phyloP scores from a whole-genome alignment of 2,113 vertebrate genomes.

The Galemys pyrenaicus region DNA sequence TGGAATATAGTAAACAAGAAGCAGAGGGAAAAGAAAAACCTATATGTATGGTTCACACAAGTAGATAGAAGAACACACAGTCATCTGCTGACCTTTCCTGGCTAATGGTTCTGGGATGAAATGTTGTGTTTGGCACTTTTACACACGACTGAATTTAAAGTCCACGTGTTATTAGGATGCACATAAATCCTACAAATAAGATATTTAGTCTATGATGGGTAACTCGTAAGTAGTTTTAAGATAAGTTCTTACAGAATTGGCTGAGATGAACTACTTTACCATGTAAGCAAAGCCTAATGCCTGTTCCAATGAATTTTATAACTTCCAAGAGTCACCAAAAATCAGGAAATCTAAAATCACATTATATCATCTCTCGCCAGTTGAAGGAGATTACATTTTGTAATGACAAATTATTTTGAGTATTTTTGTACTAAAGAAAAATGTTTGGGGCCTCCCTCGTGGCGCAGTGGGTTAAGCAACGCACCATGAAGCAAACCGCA shows the following conservation, averaged over 20 bases:
- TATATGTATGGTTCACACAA: conserved; percentile 31
- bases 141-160: conserved; percentile 37
- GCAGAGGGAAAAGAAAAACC: not conserved
- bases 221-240: conserved; percentile 53
- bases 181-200: conserved; percentile 58
- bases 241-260: not conserved
- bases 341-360: conserved; percentile 2
- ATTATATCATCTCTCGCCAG: not conserved
- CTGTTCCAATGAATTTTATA: conserved; percentile 66
- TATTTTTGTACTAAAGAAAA: conserved; percentile 29
- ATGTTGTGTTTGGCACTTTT: conserved; percentile 24
- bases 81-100: conserved; percentile 71
- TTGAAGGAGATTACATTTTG: not conserved
- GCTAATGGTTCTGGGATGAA: conserved; percentile 46
- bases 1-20: conserved; percentile 73
- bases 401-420: conserved; percentile 24
- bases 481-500: too few relatives aligned
- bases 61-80: conserved; percentile 74
- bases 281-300: conserved; percentile 25
- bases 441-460: too few relatives aligned
- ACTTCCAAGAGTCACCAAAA: conserved; percentile 72
- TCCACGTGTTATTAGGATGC: conserved; percentile 18
- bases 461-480: too few relatives aligned
- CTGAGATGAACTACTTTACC: conserved; percentile 26
- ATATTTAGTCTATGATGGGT: conserved; percentile 47